phyloP scores from a whole-genome alignment of 35 echinoderm and acorn worm species.

The Ophioderma brevispina region DNA sequence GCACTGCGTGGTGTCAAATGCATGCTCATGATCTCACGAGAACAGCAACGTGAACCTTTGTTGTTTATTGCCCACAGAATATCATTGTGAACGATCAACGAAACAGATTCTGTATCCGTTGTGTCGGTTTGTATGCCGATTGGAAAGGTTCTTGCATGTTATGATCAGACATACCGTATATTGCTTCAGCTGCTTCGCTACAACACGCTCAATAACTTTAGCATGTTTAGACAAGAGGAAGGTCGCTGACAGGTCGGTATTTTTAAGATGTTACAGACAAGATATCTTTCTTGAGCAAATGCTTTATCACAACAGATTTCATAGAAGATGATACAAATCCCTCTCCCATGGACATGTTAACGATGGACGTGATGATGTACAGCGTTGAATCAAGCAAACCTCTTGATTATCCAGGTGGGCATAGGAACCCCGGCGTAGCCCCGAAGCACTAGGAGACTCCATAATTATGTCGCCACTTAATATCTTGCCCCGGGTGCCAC shows the following conservation, averaged over 20 bases:
- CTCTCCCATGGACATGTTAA: background rate
- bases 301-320: constrained; percentile 34
- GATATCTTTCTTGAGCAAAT: background rate
- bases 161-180: constrained; percentile 18
- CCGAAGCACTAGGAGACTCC: background rate
- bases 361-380: background rate
- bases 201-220: constrained; percentile 57
- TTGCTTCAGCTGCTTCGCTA: constrained; percentile 19
- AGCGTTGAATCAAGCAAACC: background rate
- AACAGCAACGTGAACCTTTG: constrained; percentile 15
- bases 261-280: constrained; percentile 12
- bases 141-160: constrained; percentile 27
- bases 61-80: background rate
- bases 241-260: constrained; percentile 47
- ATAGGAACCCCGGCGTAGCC: background rate
- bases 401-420: background rate
- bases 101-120: constrained; percentile 54
- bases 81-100: constrained; percentile 31
- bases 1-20: constrained; percentile 67
- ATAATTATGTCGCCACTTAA: background rate
- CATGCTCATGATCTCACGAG: constrained; percentile 39
- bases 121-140: constrained; percentile 33
- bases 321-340: background rate
- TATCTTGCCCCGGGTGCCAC: too few species aligned
- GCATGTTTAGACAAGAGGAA: constrained; percentile 35